Percentiles rank a stretch among this genome's conserved stretches.
phyloP scores from a whole-genome alignment of 2,113 vertebrate species.

The Plestiodon gilberti region DNA sequence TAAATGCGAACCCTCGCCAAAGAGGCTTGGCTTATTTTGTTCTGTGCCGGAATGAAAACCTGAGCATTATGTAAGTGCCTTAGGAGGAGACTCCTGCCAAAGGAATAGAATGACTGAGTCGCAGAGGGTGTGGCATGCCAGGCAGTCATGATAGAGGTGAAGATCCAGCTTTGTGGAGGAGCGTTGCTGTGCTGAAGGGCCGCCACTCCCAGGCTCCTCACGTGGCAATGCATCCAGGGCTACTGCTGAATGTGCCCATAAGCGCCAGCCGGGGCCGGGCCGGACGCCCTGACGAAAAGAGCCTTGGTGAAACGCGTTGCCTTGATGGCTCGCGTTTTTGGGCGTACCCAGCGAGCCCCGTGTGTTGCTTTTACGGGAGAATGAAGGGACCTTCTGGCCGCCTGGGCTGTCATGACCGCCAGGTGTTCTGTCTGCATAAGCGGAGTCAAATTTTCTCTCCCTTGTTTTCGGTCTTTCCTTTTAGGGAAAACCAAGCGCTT shows the following conservation, averaged over 20 bases:
- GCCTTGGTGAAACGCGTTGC: background rate
- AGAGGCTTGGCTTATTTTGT: too few relatives aligned
- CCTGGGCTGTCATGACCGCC: constrained; percentile 52
- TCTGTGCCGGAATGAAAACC: background rate
- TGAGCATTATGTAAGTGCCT: background rate
- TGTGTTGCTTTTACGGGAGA: background rate
- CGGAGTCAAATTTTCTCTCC: constrained; percentile 61
- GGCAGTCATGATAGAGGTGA: too few relatives aligned
- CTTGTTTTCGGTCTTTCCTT: constrained; percentile 56
- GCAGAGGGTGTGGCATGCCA: constrained; percentile 6
- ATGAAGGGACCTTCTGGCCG: constrained; percentile 20
- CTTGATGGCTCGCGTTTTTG: background rate
- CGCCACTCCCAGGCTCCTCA: too few relatives aligned
- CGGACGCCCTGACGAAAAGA: background rate
- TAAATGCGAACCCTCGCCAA: too few relatives aligned
- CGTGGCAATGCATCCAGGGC: too few relatives aligned
- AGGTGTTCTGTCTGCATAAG: constrained; percentile 53
- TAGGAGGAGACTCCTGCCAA: background rate
- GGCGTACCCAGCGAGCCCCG: background rate
- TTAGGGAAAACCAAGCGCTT: constrained; percentile 73
- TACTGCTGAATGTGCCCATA: background rate
- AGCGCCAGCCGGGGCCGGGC: background rate
- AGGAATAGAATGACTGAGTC: constrained; percentile 16
- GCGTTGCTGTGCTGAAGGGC: too few relatives aligned
- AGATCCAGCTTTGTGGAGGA: constrained; percentile 21